A percentile compares a stretch with the other conserved stretches of the same genome.
Evolutionary conservation across 1,140 invertebrate genomes (phyloP).

Genomic region (Atta texana): DNA sequence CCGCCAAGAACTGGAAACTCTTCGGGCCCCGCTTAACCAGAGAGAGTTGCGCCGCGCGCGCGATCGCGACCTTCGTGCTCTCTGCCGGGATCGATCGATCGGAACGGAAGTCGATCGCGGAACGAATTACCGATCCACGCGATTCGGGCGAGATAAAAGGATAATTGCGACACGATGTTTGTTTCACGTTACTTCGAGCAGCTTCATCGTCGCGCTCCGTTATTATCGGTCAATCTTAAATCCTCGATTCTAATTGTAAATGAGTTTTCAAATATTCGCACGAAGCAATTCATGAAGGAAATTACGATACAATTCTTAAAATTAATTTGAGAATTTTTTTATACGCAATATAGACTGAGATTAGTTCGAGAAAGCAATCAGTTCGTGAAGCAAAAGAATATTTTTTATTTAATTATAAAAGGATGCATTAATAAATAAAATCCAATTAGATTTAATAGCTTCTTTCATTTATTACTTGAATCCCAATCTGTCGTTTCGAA

Average conservation of each 20-base stretch:
- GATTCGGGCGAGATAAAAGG: slow-evolving; percentile 3
- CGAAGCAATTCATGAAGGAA: not conserved
- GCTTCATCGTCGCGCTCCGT: not conserved
- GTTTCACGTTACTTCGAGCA: not conserved
- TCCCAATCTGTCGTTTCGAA: not conserved
- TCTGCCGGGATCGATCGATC: slow-evolving; percentile 29
- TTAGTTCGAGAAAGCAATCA: not conserved
- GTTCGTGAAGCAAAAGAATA: not conserved
- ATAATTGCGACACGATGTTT: slow-evolving; percentile 30
- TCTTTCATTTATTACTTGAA: not conserved
- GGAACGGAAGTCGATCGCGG: slow-evolving; percentile 44
- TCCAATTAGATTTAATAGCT: not conserved
- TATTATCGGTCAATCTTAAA: not conserved
- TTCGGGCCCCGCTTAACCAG: slow-evolving; percentile 16
- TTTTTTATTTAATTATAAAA: slow-evolving; percentile 10
- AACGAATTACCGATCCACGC: slow-evolving; percentile 22
- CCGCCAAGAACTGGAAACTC: slow-evolving; percentile 37
- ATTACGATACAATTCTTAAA: not conserved
- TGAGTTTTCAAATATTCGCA: not conserved
- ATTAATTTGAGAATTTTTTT: not conserved
- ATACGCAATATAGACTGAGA: not conserved
- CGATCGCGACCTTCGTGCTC: slow-evolving; percentile 63
- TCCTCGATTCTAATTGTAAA: not conserved
- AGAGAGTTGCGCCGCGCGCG: not conserved
- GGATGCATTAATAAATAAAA: not conserved